Conservation (phyloP, 2,113 vertebrate species). For the Dascyllus trimaculatus region DNA sequence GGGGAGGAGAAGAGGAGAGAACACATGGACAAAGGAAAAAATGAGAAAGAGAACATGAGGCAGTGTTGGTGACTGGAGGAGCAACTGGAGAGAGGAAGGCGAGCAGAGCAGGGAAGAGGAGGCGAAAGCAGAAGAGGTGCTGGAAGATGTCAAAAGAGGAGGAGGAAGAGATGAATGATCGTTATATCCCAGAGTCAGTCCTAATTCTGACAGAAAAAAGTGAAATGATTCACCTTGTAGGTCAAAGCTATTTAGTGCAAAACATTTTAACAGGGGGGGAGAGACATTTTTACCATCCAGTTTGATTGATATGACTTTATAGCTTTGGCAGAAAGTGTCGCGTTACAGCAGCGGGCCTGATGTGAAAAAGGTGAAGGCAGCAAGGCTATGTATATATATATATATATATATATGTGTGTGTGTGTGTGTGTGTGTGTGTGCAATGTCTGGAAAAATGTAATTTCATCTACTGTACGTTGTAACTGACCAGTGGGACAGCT, state of each 20-base stretch:
- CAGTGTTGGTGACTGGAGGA: background rate
- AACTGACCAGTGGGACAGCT: background rate
- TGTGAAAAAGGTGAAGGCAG: slow-evolving; percentile 19
- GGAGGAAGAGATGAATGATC: slow-evolving; percentile 22
- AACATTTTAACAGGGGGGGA: slow-evolving; percentile 47
- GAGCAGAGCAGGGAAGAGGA: background rate
- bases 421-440: too few relatives aligned
- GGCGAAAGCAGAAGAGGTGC: background rate
- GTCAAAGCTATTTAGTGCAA: slow-evolving; percentile 59
- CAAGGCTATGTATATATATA: too few relatives aligned
- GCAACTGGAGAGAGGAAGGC: background rate
- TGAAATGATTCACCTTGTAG: slow-evolving; percentile 52
- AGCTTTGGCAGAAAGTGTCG: slow-evolving; percentile 37
- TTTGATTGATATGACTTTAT: slow-evolving; percentile 56
- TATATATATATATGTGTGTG: too few relatives aligned
- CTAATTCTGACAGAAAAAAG: slow-evolving; percentile 12
- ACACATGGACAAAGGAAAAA: background rate
- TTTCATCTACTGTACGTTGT: background rate
- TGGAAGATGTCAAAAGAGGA: slow-evolving; percentile 11
- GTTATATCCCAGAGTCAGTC: slow-evolving; percentile 27
- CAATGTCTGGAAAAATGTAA: slow-evolving; percentile 28
- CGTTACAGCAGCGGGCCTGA: background rate
- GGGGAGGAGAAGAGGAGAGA: background rate
- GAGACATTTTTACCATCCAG: slow-evolving; percentile 39
- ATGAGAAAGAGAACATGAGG: background rate